Evolutionary conservation across 30 jellyfish, hydroid and myxozoan species (phyloP).

Genomic region (Hydra vulgaris): DNA sequence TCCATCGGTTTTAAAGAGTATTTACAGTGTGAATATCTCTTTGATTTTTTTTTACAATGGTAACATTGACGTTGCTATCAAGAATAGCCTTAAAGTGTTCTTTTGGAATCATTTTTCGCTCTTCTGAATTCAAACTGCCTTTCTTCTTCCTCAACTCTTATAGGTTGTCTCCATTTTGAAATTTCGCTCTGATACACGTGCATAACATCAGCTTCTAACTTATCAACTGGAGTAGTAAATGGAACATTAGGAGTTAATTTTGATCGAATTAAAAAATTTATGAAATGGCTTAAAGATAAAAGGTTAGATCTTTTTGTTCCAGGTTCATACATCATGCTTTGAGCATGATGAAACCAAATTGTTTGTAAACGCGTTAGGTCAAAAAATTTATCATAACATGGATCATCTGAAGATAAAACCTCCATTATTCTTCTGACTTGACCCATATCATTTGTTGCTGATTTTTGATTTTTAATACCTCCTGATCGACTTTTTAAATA

Average conservation of each 20-base stretch:
- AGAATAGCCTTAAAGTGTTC: neutral
- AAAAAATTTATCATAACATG: neutral
- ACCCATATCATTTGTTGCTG: neutral
- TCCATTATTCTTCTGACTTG: neutral
- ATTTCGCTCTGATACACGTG: neutral
- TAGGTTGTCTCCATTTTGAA: neutral
- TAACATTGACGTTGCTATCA: neutral
- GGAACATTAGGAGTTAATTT: neutral
- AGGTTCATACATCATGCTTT: neutral
- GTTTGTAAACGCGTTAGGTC: neutral
- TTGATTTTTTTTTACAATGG: neutral
- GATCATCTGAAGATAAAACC: neutral
- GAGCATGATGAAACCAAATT: neutral
- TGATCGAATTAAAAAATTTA: neutral
- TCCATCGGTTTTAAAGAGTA: too few species aligned
- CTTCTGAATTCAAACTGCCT: neutral
- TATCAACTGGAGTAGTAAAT: neutral
- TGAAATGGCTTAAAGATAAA: neutral
- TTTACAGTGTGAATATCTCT: too few species aligned
- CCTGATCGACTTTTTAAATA: conserved; percentile 6
- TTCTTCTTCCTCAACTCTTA: neutral
- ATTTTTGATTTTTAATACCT: neutral
- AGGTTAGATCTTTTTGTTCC: neutral
- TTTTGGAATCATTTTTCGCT: neutral
- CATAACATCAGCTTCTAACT: neutral